Base-by-base conservation (phyloP, 2,113 vertebrate species). In the Ardeotis arabs region DNA sequence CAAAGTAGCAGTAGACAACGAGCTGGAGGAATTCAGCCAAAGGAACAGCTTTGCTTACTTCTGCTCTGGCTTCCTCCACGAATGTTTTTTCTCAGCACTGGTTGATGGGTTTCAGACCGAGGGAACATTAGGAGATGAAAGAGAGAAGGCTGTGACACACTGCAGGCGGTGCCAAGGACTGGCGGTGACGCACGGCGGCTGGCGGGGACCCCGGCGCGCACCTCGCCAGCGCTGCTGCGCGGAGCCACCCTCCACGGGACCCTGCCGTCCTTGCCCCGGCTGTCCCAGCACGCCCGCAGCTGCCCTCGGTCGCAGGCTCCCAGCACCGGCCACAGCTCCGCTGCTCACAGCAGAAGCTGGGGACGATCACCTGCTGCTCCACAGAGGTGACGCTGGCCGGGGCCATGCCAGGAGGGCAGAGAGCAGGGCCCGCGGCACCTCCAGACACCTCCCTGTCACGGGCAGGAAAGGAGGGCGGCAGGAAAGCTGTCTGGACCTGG, bases 31-130 rank as follows among this genome's bases (percentile, higher is more conserved):
- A 68, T 15, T 11, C 80, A 68, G 91, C 91, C 95, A 95, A 87
- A 74, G 39, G 87, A 95, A 89, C 91, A 94, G 96, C 93, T 95
- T 94, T 89, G 89, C 94, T 95, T 67, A 74, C 93, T 96, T 78
- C 94, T 96, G 94, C 93, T 87, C 91, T 96, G 95, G 91, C 77
- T 91, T 39, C 21, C 4, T 31, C 53, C 4, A 56, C 4, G 1
- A 55, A 22, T 91, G 80, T 92, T 96, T 95, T 95, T 67, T 27
- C 91, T 84, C 77, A 68, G 80, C 60, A 1, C 35, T 41, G 73
- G 47, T 4, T 96, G 94, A 96, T 95, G 95, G 59, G 45, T 95
- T 96, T 96, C 96, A 97, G 93, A 10, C 89, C 3, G 69, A 90
- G 73, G 79, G 68, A 70, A 81, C 28, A 47, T 84, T 47, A 80